Evolutionary conservation across 2,888 invertebrate genomes (phyloP), one percentile per base, ranked within the genome.

Genomic region (Vanessa cardui): DNA sequence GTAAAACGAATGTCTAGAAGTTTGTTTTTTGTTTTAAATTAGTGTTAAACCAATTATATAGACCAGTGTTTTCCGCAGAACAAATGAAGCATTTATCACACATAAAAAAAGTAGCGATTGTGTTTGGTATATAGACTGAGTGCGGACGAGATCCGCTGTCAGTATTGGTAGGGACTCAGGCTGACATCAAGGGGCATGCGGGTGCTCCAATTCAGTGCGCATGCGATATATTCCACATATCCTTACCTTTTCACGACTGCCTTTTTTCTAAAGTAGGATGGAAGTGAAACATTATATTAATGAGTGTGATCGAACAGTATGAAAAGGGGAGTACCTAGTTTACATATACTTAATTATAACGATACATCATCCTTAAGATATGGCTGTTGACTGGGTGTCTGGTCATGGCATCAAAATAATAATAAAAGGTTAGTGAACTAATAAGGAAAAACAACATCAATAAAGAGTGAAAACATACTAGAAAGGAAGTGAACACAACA

Each of bases 211-310:
- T 79, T 81, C 79, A 81, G 84, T 83, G 83, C 82, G 75, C 92
- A 92, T 92, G 92, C 92, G 83, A 80, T 86, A 87, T 82, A 86
- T 78, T 77, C 82, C 81, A 86, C 85, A 82, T 83, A 83, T 86
- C 88, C 95, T 95, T 95, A 96, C 96, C 96, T 96, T 96, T 88
- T 97, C 96, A 88, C 96, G 94, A 93, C 96, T 96, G 93, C 96
- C 96, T 93, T 96, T 96, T 95, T 96, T 97, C 96, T 96, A 95
- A 90, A 84, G 88, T 71, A 80, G 88, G 86, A 92, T 91, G 92
- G 88, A 91, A 92, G 91, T 90, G 92, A 92, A 92, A 92, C 88
- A 91, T 89, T 87, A 76, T 85, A 90, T 92, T 92, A 92, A 92
- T 92, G 91, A 86, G 18, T 49, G 58, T 63, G 59, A 64, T 62